Conservation (phyloP, 30 jellyfish, hydroid and myxozoan genomes). For the Chrysaora quinquecirrha region DNA sequence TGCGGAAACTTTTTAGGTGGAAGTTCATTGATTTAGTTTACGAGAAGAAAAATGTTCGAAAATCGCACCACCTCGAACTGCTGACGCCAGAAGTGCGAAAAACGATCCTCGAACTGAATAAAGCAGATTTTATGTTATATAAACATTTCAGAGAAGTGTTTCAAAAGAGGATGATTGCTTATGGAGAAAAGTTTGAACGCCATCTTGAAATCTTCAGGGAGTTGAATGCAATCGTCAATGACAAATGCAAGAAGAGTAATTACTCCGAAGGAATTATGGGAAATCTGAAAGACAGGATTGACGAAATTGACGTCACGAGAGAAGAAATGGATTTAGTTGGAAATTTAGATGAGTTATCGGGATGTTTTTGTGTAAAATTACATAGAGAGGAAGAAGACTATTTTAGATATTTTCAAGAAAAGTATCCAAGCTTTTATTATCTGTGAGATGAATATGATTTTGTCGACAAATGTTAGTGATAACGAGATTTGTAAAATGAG, state of each 20-base stretch:
- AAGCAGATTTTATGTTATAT: constrained; percentile 59
- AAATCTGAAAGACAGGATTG: constrained; percentile 6
- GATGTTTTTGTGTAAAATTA: constrained; percentile 71
- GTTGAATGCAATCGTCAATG: constrained; percentile 22
- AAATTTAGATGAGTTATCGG: constrained; percentile 13
- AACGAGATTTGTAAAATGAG: no score
- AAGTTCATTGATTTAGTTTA: constrained; percentile 70
- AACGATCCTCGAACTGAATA: constrained; percentile 41
- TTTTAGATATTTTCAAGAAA: constrained; percentile 47
- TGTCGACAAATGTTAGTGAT: background rate
- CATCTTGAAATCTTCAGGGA: constrained; percentile 57
- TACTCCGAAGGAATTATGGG: background rate
- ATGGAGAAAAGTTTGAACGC: constrained; percentile 48
- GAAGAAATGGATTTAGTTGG: constrained; percentile 28
- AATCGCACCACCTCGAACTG: constrained; percentile 34
- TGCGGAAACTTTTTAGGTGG: constrained; percentile 69
- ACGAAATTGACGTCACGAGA: constrained; percentile 6
- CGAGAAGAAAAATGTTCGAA: constrained; percentile 46
- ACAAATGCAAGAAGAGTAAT: constrained; percentile 21
- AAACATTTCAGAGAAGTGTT: constrained; percentile 53
- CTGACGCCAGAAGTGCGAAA: constrained; percentile 41
- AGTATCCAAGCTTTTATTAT: constrained; percentile 62
- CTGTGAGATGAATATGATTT: background rate
- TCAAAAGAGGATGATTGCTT: constrained; percentile 8
- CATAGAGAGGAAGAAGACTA: constrained; percentile 60